These are phyloP conservation scores for Melanotaenia duboulayi DNA, from an alignment of 2,113 vertebrate species.

Conservation along the genomic window DNA sequence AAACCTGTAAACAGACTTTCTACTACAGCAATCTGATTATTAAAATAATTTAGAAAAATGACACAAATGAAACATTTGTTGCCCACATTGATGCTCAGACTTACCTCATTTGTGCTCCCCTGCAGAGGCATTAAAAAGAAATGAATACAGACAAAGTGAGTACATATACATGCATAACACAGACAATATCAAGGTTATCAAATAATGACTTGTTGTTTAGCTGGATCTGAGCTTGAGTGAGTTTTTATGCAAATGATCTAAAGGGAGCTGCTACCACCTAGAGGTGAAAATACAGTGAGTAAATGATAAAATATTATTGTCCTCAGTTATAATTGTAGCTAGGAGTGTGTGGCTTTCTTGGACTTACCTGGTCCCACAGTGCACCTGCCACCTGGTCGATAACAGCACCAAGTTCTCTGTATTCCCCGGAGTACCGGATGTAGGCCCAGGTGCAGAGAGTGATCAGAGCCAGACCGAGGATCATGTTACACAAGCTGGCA, in stretches of 20 bases:
- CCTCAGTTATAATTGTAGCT: no score
- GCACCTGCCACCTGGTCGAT: constrained; percentile 99
- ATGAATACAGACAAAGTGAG: constrained; percentile 46
- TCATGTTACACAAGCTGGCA: constrained; percentile 98
- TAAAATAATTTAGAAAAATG: no score
- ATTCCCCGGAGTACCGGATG: constrained; percentile 98
- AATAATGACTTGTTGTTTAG: not conserved
- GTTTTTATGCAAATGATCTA: not conserved
- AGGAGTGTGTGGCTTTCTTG: not conserved
- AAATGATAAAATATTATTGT: no score
- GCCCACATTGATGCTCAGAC: constrained; percentile 2
- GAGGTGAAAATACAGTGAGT: constrained; percentile 20
- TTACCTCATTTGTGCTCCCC: constrained; percentile 99
- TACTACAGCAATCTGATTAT: not conserved
- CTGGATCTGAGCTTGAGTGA: not conserved
- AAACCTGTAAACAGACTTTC: not conserved
- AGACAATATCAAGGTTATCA: fast-evolving
- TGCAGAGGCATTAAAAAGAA: constrained; percentile 78
- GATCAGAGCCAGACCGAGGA: constrained; percentile 97
- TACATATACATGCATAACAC: not conserved
- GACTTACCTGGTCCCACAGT: constrained; percentile 95
- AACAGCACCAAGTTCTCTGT: constrained; percentile 95
- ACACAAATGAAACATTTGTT: no score
- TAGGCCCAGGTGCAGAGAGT: constrained; percentile 99
- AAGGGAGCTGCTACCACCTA: constrained; percentile 41